Base-by-base conservation (phyloP, 2,888 invertebrate species). In the Drosophila kuntzei region DNA sequence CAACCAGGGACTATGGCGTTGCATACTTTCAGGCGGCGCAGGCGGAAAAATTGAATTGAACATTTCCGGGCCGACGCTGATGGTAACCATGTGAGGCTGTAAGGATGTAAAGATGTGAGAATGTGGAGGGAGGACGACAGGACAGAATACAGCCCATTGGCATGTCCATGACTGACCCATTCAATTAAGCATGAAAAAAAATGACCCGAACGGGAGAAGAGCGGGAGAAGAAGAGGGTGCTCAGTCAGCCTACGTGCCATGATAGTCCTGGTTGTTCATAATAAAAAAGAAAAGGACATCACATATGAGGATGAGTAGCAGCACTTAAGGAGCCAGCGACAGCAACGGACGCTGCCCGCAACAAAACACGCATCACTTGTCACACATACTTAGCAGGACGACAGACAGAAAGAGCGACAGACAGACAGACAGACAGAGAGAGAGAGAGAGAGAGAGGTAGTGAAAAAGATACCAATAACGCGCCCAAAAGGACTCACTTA, bases 131-230 rank as follows among this genome's bases (percentile, higher is more conserved):
- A 32, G 29, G n/a, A 12, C 70, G 70, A 57, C 41, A 59, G 34
- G 25, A 60, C 64, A 53, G 34, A 37, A 62, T 60, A 72, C 70
- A 50, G 78, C 74, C 74, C 86, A 83, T 89, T 84, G 83, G 79
- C 81, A 89, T 87, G 81, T 76, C 74, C 65, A 63, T 80, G 90
- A 90, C 88, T 91, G 91, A 91, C 91, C 91, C 91, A 90, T 91
- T 91, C 91, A 91, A 91, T 91, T 91, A 91, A 91, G 91, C 91
- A 86, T 91, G 89, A 90, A 90, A 79, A 79, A 85, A 89, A 89
- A 79, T 64, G 62, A 76, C 59, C 75, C 54, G 20, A 62, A 36
- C 74, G 29, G 34, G 18, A 25, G 25, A 53, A 18, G 22, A 36
- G 25, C 14, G 3, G 12, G 18, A 20, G 25, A 60, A 36, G 20